Conservation (phyloP, 2,888 invertebrate genomes). For the Pherbina coryleti region DNA sequence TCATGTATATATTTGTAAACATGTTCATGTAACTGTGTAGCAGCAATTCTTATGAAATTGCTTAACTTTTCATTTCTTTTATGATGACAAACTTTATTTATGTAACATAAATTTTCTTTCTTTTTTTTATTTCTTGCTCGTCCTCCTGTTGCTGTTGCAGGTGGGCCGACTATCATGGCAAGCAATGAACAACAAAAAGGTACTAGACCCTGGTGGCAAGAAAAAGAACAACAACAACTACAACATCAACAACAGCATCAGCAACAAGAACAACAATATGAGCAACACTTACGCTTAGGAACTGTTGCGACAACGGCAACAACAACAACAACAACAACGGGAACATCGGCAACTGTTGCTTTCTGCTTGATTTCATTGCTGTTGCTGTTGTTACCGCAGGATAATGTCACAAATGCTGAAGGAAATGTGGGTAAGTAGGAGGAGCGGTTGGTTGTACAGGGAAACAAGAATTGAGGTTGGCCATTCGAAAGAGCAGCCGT, state of each 20-base stretch:
- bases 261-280: constrained; percentile 15
- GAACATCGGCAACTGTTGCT: constrained; percentile 44
- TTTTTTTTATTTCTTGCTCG: neutral
- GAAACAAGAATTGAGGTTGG: neutral
- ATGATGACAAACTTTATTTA: neutral
- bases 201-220: constrained; percentile 47
- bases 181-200: constrained; percentile 64
- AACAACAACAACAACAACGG: constrained; percentile 33
- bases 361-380: constrained; percentile 52
- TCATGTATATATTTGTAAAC: too few relatives aligned
- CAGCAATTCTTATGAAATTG: too few relatives aligned
- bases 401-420: constrained; percentile 61
- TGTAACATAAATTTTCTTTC: neutral
- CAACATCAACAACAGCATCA: constrained; percentile 39
- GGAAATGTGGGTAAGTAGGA: constrained; percentile 67
- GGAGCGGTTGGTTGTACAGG: neutral
- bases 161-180: constrained; percentile 69
- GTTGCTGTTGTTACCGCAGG: constrained; percentile 49
- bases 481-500: neutral
- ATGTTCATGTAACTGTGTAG: too few relatives aligned
- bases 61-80: too few relatives aligned
- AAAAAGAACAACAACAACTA: constrained; percentile 44
- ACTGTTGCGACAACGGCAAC: constrained; percentile 17
- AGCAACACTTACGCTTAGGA: constrained; percentile 1
- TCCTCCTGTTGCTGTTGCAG: constrained; percentile 47